These are phyloP conservation scores for Tromatobia lineatoria DNA, from an alignment of 2,888 invertebrate species.

Conservation along the genomic window DNA sequence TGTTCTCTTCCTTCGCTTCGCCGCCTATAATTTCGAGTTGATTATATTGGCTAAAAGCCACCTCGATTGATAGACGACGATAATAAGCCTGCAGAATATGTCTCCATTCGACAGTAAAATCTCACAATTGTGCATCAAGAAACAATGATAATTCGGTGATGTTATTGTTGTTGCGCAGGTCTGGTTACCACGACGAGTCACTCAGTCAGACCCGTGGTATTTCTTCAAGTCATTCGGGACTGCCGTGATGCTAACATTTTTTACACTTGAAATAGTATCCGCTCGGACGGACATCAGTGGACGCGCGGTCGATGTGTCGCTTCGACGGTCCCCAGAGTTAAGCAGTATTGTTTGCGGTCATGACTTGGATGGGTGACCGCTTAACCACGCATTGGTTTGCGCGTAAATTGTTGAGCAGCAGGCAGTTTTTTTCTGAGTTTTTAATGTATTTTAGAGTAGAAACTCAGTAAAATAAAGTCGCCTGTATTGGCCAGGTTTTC, in stretches of 20 bases:
- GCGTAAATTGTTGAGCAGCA: neutral
- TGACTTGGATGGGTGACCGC: too few relatives aligned
- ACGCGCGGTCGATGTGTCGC: too few relatives aligned
- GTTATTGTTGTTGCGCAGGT: conserved; percentile 12
- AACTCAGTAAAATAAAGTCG: too few relatives aligned
- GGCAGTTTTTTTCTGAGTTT: too few relatives aligned
- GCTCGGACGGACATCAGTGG: too few relatives aligned
- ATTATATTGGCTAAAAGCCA: neutral
- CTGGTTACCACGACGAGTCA: neutral
- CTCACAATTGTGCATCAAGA: neutral
- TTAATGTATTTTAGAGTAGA: too few relatives aligned
- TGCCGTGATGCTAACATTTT: neutral
- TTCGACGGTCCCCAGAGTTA: too few relatives aligned
- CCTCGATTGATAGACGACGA: neutral
- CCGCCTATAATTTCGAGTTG: neutral
- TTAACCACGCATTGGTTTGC: neutral
- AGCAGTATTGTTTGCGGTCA: too few relatives aligned
- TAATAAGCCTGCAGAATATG: neutral
- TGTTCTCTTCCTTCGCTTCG: neutral
- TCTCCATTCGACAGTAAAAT: neutral
- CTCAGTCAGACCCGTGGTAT: neutral
- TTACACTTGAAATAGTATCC: neutral
- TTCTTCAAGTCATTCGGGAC: neutral
- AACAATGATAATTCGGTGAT: neutral
- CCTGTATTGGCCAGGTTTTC: too few relatives aligned